Evolutionary conservation across 2,888 invertebrate species (phyloP).

Genomic region (Platycheirus albimanus): DNA sequence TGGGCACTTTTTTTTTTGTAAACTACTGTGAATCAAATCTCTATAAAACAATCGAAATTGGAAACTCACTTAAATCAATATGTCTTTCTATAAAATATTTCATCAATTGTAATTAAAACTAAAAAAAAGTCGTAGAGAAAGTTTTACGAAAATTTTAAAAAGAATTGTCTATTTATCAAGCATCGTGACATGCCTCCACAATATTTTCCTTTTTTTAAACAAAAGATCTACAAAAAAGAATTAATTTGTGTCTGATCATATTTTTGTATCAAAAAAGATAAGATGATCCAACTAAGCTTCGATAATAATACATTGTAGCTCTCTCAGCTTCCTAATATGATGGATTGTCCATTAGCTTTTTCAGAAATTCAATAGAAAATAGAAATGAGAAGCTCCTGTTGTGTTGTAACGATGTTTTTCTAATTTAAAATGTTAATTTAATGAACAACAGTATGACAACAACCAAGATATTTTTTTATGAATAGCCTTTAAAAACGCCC

Average conservation of each 20-base stretch:
- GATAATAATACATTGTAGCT: conserved; percentile 7
- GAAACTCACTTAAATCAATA: too few species aligned
- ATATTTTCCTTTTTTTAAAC: conserved; percentile 7
- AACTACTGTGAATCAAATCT: too few species aligned
- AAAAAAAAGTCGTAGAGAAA: too few species aligned
- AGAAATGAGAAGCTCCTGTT: conserved; percentile 13
- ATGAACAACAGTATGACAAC: not conserved
- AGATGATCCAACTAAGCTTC: not conserved
- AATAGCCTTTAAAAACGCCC: conserved; percentile 4
- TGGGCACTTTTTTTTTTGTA: too few species aligned
- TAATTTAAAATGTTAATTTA: conserved; percentile 30
- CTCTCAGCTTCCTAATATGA: conserved; percentile 8
- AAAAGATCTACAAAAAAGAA: not conserved
- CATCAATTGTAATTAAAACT: too few species aligned
- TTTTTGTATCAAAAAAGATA: not conserved
- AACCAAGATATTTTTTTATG: not conserved
- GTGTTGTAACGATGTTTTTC: conserved; percentile 20
- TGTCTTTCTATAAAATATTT: too few species aligned
- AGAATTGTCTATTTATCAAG: conserved; percentile 2
- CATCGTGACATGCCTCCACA: not conserved
- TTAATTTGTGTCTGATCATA: conserved; percentile 8
- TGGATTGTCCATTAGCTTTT: conserved; percentile 10
- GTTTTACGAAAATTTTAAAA: not conserved
- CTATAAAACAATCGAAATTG: too few species aligned
- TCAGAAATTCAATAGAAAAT: not conserved